Evolutionary conservation across 2,797 vertebrate genomes (phyloP).

Genomic region (Sebastes matsubarae): DNA sequence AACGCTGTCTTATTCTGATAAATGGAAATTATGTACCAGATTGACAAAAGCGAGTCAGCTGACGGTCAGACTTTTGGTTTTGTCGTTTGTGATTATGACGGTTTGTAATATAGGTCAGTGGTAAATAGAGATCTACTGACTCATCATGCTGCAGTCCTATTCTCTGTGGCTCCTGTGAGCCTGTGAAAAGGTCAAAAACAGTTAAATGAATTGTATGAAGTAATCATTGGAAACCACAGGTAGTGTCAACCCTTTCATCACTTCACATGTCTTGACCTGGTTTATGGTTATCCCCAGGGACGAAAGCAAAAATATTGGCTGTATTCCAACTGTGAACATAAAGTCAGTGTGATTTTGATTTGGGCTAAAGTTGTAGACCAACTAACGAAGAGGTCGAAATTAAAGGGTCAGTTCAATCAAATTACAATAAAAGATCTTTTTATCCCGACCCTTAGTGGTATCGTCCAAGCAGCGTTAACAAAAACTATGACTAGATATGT

Average conservation of each 20-base stretch:
- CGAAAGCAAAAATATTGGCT: background rate
- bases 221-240: background rate
- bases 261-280: conserved; percentile 1
- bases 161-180: background rate
- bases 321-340: background rate
- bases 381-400: background rate
- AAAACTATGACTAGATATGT: no score
- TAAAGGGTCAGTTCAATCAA: background rate
- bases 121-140: conserved; percentile 10
- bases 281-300: background rate
- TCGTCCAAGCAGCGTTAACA: no score
- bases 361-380: background rate
- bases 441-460: background rate
- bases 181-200: background rate
- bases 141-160: background rate
- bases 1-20: background rate
- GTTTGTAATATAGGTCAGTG: conserved; percentile 48
- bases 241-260: background rate
- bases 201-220: background rate
- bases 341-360: background rate
- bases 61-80: background rate
- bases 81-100: background rate
- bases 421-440: background rate
- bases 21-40: background rate
- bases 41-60: background rate